Conservation (phyloP, 2,888 invertebrate species). For the Anarsia innoxiella region DNA sequence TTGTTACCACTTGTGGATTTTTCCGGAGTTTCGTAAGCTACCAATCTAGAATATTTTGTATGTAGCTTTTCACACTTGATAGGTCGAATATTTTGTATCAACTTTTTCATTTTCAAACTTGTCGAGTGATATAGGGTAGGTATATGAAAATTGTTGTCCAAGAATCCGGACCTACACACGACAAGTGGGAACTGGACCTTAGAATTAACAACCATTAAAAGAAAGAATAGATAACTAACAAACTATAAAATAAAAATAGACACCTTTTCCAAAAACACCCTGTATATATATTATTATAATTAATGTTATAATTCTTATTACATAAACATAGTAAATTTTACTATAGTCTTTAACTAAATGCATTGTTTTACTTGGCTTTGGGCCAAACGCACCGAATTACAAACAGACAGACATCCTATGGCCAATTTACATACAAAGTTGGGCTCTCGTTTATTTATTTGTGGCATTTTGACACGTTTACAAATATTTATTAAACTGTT, state of each 20-base stretch:
- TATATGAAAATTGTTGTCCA: too few relatives aligned
- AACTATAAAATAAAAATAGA: too few relatives aligned
- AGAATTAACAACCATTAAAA: not conserved
- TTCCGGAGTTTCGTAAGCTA: too few relatives aligned
- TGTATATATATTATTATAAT: not conserved
- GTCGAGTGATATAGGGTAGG: too few relatives aligned
- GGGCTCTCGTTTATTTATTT: not conserved
- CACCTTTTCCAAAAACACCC: too few relatives aligned
- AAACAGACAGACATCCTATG: slow-evolving; percentile 2
- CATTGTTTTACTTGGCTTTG: slow-evolving; percentile 38
- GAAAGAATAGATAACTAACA: not conserved
- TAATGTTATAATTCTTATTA: not conserved
- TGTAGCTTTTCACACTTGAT: too few relatives aligned
- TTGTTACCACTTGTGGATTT: too few relatives aligned
- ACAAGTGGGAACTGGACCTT: not conserved
- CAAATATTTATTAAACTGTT: not conserved
- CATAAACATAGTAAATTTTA: not conserved
- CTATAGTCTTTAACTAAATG: slow-evolving; percentile 28
- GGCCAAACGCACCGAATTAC: slow-evolving; percentile 29
- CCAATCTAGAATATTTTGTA: too few relatives aligned
- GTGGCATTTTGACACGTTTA: not conserved
- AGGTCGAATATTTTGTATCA: too few relatives aligned
- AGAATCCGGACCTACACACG: not conserved
- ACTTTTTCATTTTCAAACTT: too few relatives aligned
- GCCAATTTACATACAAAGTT: not conserved